Evolutionary conservation across 53 echinoderm and acorn worm species (phyloP).

Genomic region (Apostichopus leukothele): DNA sequence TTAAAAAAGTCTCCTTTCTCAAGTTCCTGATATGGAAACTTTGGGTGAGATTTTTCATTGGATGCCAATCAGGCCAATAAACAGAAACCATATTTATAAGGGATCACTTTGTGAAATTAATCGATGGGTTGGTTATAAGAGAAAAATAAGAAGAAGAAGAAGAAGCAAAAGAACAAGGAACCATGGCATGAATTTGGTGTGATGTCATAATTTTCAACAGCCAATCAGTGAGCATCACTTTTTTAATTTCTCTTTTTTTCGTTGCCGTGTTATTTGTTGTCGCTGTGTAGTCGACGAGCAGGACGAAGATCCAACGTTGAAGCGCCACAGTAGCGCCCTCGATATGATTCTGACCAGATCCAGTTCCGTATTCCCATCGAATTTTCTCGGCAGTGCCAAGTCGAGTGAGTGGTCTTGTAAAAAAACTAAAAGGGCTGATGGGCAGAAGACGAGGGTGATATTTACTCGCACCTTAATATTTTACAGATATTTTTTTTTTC

Average conservation of each 20-base stretch:
- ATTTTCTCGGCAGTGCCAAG: constrained; percentile 42
- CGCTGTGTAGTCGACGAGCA: constrained; percentile 21
- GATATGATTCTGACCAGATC: constrained; percentile 46
- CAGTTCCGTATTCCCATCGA: constrained; percentile 41
- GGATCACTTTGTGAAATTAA: neutral
- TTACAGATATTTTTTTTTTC: too few species aligned
- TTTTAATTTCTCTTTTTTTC: constrained; percentile 2
- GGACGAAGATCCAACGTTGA: constrained; percentile 27
- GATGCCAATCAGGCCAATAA: too few species aligned
- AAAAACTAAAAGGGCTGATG: too few species aligned
- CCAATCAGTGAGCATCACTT: neutral
- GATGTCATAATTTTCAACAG: neutral
- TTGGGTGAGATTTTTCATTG: too few species aligned
- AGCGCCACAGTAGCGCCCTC: constrained; percentile 50
- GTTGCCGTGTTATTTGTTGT: neutral
- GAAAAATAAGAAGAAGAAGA: neutral
- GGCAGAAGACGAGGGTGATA: too few species aligned
- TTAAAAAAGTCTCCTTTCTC: too few species aligned
- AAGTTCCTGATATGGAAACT: too few species aligned
- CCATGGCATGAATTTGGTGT: neutral
- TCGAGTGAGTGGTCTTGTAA: constrained; percentile 35
- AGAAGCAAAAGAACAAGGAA: too few species aligned
- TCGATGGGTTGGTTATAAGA: too few species aligned
- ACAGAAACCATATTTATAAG: neutral
- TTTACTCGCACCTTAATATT: too few species aligned